These are phyloP conservation scores for Ptilonorhynchus violaceus DNA, from an alignment of 2,113 vertebrate genomes.

Conservation along the genomic window DNA sequence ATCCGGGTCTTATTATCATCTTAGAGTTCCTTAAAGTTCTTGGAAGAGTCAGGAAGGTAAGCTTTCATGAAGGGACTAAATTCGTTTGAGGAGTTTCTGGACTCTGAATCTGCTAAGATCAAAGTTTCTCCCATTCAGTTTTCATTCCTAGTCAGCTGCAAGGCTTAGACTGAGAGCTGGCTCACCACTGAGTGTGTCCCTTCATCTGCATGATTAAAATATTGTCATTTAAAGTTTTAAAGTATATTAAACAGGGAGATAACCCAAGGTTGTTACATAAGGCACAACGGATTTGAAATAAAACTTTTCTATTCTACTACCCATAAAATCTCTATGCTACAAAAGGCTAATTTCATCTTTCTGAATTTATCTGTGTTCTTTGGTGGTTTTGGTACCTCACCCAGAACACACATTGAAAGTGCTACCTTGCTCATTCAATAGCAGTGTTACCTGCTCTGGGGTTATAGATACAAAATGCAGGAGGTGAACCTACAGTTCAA, in stretches of 20 bases:
- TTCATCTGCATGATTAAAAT: neutral
- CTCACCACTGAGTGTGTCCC: neutral
- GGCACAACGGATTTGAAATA: neutral
- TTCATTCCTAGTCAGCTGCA: neutral
- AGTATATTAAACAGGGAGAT: neutral
- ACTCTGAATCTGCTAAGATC: neutral
- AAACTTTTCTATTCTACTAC: neutral
- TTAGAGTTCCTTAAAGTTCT: neutral
- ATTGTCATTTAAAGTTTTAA: neutral
- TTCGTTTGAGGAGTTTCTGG: neutral
- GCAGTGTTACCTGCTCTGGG: accelerated
- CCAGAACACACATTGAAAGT: neutral
- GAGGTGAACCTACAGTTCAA: neutral
- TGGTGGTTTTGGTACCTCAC: neutral
- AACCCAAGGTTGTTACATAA: neutral
- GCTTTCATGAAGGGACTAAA: neutral
- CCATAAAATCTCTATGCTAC: neutral
- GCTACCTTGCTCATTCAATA: neutral
- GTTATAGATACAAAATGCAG: neutral
- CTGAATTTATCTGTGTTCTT: neutral
- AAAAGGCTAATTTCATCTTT: neutral
- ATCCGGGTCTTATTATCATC: neutral
- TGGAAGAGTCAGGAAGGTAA: neutral
- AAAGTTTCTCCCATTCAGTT: neutral
- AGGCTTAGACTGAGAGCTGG: neutral